Evolutionary conservation across 2,797 vertebrate genomes (phyloP).

Genomic region (Bradypus variegatus): DNA sequence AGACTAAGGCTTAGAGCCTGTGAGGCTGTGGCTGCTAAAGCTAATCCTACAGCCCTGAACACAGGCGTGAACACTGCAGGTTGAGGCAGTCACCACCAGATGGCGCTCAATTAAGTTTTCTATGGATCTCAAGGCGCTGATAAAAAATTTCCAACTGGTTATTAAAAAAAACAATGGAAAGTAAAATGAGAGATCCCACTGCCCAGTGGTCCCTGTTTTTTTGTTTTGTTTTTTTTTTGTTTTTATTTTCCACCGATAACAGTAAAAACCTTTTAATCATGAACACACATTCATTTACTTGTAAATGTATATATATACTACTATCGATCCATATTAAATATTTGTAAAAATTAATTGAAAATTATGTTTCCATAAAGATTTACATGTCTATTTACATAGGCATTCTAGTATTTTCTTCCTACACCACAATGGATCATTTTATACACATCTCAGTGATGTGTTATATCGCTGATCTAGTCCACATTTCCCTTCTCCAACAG

Average conservation of each 20-base stretch:
- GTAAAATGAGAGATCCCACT: background rate
- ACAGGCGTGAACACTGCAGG: background rate
- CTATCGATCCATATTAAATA: background rate
- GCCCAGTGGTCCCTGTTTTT: background rate
- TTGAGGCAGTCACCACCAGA: conserved; percentile 26
- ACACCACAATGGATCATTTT: background rate
- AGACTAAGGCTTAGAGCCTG: background rate
- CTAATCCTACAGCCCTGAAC: background rate
- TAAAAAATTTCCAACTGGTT: background rate
- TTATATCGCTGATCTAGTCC: background rate
- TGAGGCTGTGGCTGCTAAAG: rapidly evolving
- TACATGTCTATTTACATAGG: background rate
- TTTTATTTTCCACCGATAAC: background rate
- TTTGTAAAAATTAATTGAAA: background rate
- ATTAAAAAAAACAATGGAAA: background rate
- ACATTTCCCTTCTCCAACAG: background rate
- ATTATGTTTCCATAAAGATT: background rate
- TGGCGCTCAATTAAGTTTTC: background rate
- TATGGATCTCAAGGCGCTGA: background rate
- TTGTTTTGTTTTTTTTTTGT: background rate
- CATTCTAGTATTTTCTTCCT: background rate
- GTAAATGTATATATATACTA: background rate
- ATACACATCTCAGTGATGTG: background rate
- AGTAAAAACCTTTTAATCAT: background rate
- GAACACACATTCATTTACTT: background rate